phyloP scores from a whole-genome alignment of 1,140 invertebrate genomes.

The Chionoecetes opilio region DNA sequence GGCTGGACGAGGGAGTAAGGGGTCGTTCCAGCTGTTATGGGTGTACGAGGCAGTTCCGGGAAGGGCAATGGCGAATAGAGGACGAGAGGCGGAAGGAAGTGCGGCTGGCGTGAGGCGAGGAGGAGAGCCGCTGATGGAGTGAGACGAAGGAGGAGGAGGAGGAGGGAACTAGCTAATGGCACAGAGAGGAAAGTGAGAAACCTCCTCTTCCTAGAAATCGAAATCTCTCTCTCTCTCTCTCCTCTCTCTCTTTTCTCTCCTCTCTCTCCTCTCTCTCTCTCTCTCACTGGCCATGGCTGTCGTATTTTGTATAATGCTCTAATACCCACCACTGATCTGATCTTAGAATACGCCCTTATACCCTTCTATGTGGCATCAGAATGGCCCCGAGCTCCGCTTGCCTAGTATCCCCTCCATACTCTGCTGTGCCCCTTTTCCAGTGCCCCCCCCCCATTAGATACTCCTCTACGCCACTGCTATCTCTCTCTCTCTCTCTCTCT shows the following conservation, averaged over 20 bases:
- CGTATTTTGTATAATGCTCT: too few species aligned
- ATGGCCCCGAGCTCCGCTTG: too few species aligned
- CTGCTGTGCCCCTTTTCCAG: too few species aligned
- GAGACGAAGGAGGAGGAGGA: neutral
- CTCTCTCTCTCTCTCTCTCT: conserved; percentile 23
- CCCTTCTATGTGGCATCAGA: too few species aligned
- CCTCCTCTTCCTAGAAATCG: neutral
- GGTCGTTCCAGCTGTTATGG: neutral
- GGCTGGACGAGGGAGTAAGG: neutral
- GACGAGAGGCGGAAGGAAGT: neutral
- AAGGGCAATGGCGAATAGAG: neutral
- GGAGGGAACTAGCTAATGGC: neutral
- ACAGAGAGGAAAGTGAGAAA: neutral
- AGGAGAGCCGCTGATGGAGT: neutral
- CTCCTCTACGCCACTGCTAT: too few species aligned
- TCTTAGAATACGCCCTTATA: too few species aligned
- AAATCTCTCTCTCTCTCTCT: neutral
- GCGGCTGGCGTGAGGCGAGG: conserved; percentile 8
- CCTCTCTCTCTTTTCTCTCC: neutral
- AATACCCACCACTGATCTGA: too few species aligned
- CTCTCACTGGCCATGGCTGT: too few species aligned
- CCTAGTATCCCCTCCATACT: too few species aligned
- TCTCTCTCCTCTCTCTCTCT: conserved; percentile 9
- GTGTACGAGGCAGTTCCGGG: neutral
- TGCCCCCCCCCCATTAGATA: too few species aligned